Percentiles rank a stretch among this genome's conserved stretches.
Conservation (phyloP, 1,140 invertebrate species). For the Paracyclopina nana region DNA sequence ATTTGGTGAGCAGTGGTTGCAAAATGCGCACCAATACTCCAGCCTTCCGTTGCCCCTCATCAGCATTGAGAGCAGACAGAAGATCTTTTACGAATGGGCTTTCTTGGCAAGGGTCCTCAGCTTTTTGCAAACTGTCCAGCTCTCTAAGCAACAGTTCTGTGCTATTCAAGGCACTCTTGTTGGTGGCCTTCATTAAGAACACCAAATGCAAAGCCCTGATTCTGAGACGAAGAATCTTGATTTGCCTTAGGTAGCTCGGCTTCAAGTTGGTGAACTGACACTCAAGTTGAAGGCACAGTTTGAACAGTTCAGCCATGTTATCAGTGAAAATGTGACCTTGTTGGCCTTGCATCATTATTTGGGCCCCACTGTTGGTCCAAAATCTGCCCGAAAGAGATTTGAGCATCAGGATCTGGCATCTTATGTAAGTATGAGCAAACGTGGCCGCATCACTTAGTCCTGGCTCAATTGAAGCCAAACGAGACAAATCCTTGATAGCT, state of each 20-base stretch:
- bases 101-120: conserved; percentile 29
- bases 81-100: conserved; percentile 50
- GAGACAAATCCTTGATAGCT: conserved; percentile 25
- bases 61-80: conserved; percentile 47
- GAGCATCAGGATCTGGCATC: conserved; percentile 28
- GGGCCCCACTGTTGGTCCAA: conserved; percentile 30
- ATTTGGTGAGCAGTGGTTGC: conserved; percentile 44
- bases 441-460: conserved; percentile 57
- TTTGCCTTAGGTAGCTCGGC: conserved; percentile 45
- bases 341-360: conserved; percentile 29
- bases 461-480: conserved; percentile 64
- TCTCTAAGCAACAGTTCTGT: too few relatives aligned
- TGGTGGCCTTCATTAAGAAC: conserved; percentile 39
- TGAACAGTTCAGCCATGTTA: conserved; percentile 38
- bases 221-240: conserved; percentile 61
- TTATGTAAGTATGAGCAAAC: conserved; percentile 61
- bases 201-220: conserved; percentile 50
- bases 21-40: conserved; percentile 54
- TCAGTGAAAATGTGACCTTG: conserved; percentile 32
- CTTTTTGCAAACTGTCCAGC: too few relatives aligned
- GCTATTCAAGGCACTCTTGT: conserved; percentile 37
- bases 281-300: conserved; percentile 52
- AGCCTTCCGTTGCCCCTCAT: conserved; percentile 57
- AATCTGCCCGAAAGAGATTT: conserved; percentile 27
- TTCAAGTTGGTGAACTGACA: conserved; percentile 60